Evolutionary conservation across 2,797 vertebrate species (phyloP).

Genomic region (Scolopax rusticola): DNA sequence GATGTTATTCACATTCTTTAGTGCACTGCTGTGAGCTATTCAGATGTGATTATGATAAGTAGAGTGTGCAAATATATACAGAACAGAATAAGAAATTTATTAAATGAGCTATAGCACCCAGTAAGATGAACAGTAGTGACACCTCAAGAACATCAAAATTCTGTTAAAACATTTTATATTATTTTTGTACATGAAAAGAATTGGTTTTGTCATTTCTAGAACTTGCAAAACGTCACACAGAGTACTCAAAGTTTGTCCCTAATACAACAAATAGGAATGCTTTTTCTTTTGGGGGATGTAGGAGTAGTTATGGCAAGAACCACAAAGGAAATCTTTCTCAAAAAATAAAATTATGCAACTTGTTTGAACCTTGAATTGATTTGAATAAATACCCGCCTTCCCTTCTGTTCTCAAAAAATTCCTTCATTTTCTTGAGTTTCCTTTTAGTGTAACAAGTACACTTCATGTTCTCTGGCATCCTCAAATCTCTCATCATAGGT

Average conservation of each 20-base stretch:
- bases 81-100: conserved; percentile 22
- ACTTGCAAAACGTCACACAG: not conserved
- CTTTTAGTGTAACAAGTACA: not conserved
- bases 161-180: not conserved
- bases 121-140: not conserved
- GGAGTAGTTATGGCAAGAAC: not conserved
- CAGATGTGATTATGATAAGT: not conserved
- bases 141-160: not conserved
- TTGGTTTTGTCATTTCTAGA: not conserved
- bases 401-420: not conserved
- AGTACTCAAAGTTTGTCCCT: not conserved
- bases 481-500: not conserved
- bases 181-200: not conserved
- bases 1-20: not conserved
- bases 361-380: not conserved
- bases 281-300: not conserved
- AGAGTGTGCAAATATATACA: not conserved
- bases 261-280: not conserved
- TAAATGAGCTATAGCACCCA: not conserved
- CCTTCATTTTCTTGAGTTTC: not conserved
- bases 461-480: not conserved
- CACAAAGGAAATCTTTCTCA: not conserved
- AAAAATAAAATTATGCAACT: not conserved
- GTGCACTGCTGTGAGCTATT: not conserved
- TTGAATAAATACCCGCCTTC: not conserved